Conservation (phyloP, 1,140 invertebrate genomes). For the Lepidurus packardi region DNA sequence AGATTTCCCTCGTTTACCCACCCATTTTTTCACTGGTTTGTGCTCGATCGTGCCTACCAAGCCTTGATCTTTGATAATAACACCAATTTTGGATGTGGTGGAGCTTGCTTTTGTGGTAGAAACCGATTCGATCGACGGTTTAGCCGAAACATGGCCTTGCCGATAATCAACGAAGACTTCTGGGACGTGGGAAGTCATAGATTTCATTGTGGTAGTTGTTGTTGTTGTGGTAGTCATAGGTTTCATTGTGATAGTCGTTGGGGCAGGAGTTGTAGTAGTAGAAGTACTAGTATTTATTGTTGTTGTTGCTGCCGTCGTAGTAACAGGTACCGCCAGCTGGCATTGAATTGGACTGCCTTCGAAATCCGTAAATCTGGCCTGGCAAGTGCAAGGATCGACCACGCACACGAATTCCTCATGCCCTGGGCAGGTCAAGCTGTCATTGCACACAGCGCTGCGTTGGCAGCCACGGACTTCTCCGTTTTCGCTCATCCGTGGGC, state of each 20-base stretch:
- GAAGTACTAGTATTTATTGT: conserved; percentile 28
- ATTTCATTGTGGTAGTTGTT: not conserved
- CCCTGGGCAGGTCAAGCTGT: conserved; percentile 41
- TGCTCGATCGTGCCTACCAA: not conserved
- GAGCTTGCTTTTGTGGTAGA: not conserved
- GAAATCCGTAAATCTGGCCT: conserved; percentile 40
- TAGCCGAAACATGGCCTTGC: not conserved
- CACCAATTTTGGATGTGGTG: not conserved
- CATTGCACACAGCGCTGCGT: conserved; percentile 40
- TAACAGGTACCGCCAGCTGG: not conserved
- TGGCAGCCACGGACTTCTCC: conserved; percentile 43
- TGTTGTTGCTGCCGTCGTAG: conserved; percentile 25
- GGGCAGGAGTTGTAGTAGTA: conserved; percentile 27
- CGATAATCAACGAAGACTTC: conserved; percentile 1
- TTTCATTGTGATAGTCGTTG: not conserved
- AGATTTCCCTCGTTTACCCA: conserved; percentile 31
- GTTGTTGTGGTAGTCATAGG: not conserved
- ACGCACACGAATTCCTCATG: conserved; percentile 43
- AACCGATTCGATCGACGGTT: not conserved
- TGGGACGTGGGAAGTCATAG: not conserved
- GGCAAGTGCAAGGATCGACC: conserved; percentile 47
- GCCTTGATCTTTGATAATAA: not conserved
- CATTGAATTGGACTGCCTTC: conserved; percentile 37
- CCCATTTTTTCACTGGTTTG: not conserved
- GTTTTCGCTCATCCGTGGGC: conserved; percentile 40